Evolutionary conservation across 23 tunicate genomes (phyloP).

Genomic region (Trididemnum clinides): DNA sequence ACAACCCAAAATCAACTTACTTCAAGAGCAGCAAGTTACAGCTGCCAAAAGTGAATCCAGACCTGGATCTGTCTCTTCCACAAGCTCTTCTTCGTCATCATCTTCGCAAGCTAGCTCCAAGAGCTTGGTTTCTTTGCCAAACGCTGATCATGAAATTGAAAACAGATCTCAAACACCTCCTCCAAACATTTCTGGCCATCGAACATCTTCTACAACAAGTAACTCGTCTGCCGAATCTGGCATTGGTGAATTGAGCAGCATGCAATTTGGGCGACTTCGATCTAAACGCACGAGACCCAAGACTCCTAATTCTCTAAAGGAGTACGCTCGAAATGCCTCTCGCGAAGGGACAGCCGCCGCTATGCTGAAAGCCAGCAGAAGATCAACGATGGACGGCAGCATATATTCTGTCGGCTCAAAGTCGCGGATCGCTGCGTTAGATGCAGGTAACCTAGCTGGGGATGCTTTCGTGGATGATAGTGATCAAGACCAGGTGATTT

Average conservation of each 20-base stretch:
- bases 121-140: conserved; percentile 24
- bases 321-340: conserved; percentile 18
- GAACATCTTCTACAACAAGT: background rate
- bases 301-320: conserved; percentile 11
- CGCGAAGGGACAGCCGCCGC: conserved; percentile 5
- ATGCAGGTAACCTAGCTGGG: background rate
- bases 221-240: conserved; percentile 1
- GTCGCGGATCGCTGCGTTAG: background rate
- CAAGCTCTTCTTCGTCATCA: background rate
- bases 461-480: conserved; percentile 33
- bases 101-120: background rate
- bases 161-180: background rate
- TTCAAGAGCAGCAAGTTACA: no score
- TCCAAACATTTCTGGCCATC: background rate
- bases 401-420: background rate
- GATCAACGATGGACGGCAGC: background rate
- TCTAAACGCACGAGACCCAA: background rate
- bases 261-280: background rate
- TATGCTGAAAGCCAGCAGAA: background rate
- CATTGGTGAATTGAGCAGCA: background rate
- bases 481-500: conserved; percentile 21
- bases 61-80: background rate
- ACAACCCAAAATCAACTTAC: no score
- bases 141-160: background rate
- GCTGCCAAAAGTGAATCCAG: no score